Evolutionary conservation across 2,113 vertebrate genomes (phyloP).

Genomic region (Oceanites oceanicus): DNA sequence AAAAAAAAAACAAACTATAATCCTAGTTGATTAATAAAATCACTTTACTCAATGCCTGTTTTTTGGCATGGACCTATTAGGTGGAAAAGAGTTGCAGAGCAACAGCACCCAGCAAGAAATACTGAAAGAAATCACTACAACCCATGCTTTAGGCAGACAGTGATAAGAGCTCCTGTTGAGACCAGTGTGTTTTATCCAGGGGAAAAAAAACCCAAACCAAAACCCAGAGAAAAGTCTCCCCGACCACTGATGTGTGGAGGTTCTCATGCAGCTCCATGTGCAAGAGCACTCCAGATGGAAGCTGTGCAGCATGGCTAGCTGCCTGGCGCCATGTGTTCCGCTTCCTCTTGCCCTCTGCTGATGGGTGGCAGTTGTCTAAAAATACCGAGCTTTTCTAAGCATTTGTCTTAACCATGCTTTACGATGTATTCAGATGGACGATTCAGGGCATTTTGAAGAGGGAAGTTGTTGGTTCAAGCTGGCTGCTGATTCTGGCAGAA

Average conservation of each 20-base stretch:
- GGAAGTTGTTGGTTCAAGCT: background rate
- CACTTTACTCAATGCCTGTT: background rate
- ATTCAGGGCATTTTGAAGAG: background rate
- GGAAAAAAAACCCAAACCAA: background rate
- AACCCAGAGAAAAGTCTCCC: background rate
- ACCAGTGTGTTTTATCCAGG: background rate
- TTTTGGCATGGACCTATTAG: background rate
- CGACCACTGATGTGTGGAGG: background rate
- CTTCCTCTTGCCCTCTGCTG: background rate
- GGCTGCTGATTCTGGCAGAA: background rate
- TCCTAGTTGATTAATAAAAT: background rate
- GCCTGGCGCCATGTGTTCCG: accelerated
- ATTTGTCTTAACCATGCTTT: accelerated
- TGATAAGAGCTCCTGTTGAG: background rate
- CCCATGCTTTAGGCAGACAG: background rate
- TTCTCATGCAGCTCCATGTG: background rate
- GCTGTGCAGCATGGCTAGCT: background rate
- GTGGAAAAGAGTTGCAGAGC: background rate
- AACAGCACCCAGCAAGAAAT: background rate
- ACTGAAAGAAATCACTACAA: background rate
- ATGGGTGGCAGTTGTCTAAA: background rate
- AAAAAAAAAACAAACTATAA: background rate
- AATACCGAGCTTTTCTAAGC: background rate
- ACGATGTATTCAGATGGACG: accelerated
- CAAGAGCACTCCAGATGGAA: background rate